A percentile compares a stretch with the other conserved stretches of the same genome.
Evolutionary conservation across 2,113 vertebrate species (phyloP).

Genomic region (Sebastes schlegelii): DNA sequence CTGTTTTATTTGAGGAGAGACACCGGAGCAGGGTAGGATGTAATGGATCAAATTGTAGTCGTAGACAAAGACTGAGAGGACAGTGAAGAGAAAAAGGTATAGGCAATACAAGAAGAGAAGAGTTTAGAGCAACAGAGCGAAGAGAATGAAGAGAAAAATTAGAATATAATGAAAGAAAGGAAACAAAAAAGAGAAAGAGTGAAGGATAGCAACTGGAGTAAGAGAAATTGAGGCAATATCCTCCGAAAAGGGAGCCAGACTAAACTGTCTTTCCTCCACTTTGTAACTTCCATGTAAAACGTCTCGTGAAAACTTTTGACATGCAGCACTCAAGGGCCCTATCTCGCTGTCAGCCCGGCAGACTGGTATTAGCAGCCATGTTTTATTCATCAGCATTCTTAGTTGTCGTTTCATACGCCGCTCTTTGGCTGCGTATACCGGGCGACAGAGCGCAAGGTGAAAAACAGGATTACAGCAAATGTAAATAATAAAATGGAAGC

Average conservation of each 20-base stretch:
- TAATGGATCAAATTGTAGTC: not conserved
- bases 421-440: conserved; percentile 35
- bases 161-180: not conserved
- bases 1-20: conserved; percentile 26
- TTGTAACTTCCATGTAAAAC: conserved; percentile 27
- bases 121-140: conserved; percentile 8
- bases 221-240: not conserved
- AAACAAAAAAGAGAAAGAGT: not conserved
- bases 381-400: conserved; percentile 76
- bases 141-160: not conserved
- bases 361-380: conserved; percentile 72
- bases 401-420: conserved; percentile 55
- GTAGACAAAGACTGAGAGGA: not conserved
- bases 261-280: conserved; percentile 8
- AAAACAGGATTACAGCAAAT: conserved; percentile 80
- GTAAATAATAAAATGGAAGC: conserved; percentile 77
- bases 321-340: conserved; percentile 35
- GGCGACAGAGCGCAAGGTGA: conserved; percentile 61
- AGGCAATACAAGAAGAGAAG: conserved; percentile 2
- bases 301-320: conserved; percentile 56
- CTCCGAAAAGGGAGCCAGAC: not conserved
- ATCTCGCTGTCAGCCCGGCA: conserved; percentile 55
- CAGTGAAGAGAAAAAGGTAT: not conserved
- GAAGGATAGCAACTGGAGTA: not conserved
- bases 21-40: not conserved